Evolutionary conservation across 2,113 vertebrate genomes (phyloP).

Genomic region (Lamprotornis superbus): DNA sequence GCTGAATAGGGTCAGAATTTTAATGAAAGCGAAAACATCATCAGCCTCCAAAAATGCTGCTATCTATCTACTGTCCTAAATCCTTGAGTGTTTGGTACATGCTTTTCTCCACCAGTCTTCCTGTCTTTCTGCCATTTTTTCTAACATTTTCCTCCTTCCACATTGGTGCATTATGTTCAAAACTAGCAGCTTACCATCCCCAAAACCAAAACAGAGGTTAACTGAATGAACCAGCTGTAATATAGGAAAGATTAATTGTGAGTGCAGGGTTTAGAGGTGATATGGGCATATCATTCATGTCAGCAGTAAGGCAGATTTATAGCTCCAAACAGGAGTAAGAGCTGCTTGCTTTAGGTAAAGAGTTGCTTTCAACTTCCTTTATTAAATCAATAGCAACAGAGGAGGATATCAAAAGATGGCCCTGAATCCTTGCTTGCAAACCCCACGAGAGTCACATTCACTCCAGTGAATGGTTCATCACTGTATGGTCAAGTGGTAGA

Average conservation of each 20-base stretch:
- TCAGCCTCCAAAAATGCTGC: not conserved
- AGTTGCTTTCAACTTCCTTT: not conserved
- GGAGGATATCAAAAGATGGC: not conserved
- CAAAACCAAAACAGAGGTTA: not conserved
- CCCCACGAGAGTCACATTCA: not conserved
- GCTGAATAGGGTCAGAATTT: not conserved
- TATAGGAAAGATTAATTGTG: not conserved
- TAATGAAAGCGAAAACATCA: not conserved
- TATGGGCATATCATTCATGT: not conserved
- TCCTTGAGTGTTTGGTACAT: not conserved
- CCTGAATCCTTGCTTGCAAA: not conserved
- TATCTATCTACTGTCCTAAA: not conserved
- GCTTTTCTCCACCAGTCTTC: not conserved
- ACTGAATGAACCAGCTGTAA: not conserved
- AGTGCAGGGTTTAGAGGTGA: not conserved
- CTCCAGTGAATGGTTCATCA: not conserved
- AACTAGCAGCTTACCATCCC: not conserved
- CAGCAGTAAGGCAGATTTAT: not conserved
- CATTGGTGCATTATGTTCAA: not conserved
- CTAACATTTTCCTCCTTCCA: not conserved
- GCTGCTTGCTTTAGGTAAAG: not conserved
- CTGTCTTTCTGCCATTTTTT: not conserved
- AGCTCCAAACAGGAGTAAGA: not conserved
- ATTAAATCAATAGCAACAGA: not conserved
- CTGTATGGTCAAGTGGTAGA: not conserved